Conservation (phyloP, 2,113 vertebrate genomes). For the Ophthalmolycus amberensis region DNA sequence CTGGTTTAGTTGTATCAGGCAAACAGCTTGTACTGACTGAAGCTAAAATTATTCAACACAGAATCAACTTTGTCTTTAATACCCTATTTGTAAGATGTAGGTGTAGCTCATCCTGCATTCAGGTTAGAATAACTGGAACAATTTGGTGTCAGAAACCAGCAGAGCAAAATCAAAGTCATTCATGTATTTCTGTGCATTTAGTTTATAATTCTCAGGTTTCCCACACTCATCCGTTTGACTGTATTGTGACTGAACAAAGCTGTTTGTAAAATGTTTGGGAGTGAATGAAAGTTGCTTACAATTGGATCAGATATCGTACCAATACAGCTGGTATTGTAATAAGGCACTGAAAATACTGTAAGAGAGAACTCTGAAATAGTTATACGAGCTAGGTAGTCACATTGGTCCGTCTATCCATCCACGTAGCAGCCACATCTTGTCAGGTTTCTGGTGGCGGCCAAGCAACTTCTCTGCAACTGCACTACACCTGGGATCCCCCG, state of each 20-base stretch:
- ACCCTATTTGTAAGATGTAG: slow-evolving; percentile 12
- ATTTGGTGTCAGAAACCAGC: background rate
- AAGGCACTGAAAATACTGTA: background rate
- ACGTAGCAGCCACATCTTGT: slow-evolving; percentile 4
- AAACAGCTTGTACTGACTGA: slow-evolving; percentile 22
- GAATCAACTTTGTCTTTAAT: background rate
- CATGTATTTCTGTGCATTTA: slow-evolving; percentile 14
- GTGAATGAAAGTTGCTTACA: background rate
- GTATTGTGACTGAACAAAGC: background rate
- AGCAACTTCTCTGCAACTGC: slow-evolving; percentile 27
- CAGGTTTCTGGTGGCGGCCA: slow-evolving; percentile 5
- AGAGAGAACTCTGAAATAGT: background rate
- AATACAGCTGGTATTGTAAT: background rate
- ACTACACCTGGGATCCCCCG: slow-evolving; percentile 29
- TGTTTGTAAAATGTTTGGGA: background rate
- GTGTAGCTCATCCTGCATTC: background rate
- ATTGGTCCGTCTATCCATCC: background rate
- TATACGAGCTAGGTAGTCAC: background rate
- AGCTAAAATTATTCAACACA: slow-evolving; percentile 11
- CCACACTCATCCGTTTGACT: background rate
- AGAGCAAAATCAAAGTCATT: background rate
- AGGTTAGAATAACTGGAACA: slow-evolving; percentile 10
- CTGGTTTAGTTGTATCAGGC: background rate
- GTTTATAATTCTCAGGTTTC: background rate
- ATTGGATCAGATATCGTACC: background rate